Base-by-base conservation (phyloP, 1,140 invertebrate genomes). In the Philotrypesis tridentata region DNA sequence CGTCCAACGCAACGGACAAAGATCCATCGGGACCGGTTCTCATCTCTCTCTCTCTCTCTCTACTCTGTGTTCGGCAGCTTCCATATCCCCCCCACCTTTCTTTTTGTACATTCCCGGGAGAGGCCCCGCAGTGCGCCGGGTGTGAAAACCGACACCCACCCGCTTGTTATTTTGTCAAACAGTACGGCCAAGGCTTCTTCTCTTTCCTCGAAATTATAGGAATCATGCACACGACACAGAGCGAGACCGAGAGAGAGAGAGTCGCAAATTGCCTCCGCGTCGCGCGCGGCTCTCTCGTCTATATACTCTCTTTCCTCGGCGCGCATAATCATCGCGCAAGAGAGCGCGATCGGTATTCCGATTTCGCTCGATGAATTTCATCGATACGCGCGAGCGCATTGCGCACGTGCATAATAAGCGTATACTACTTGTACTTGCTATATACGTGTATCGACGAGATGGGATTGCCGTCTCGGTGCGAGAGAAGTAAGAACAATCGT, bases 131-230 rank as follows among this genome's bases (percentile, higher is more conserved):
- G 90, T 84, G 91, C 82, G 90, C 83, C 87, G 89, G 89, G 91
- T 91, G 91, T 92, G 91, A 92, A 92, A 92, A 91, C 90, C 86
- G 88, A 91, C 91, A 92, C 91, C 89, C 89, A 89, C 89, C 90
- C 87, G 88, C 90, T 92, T 91, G 90, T 92, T 92, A 92, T 91
- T 91, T 91, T 90, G 90, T 91, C 90, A 91, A 91, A 89, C 40
- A 7, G 61, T 29, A 29, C 17, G 5, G 11, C 61, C 23, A 23
- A 63, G 61, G 61, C 61, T 48, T 65, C 61, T 29, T 25, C n/a
- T n/a, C n/a, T n/a, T 17, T 21, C 23, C 60, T 65, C n/a, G 7
- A 65, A 27, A 68, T 68, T 68, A 68, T 68, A 68, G 67, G 67
- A 68, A 68, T 68, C 67, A 33, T 8, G 25, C 67, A 17, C 17